phyloP scores from a whole-genome alignment of 2,797 vertebrate genomes.

The Anolis apletophallus region DNA sequence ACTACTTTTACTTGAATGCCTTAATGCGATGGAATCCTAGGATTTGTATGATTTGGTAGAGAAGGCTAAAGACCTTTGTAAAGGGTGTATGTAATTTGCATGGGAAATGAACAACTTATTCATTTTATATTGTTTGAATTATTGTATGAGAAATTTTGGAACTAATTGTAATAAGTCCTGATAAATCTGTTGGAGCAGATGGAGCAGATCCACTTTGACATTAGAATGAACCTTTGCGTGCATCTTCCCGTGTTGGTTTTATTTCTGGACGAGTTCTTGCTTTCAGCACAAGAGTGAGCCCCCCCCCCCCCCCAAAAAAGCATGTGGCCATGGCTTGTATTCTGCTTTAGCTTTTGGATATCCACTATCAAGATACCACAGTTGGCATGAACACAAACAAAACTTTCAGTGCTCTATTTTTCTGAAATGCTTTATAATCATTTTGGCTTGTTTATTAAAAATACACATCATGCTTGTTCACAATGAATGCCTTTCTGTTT shows the following conservation, averaged over 20 bases:
- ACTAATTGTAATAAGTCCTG: neutral
- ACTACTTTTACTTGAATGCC: too few relatives aligned
- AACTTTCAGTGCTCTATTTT: neutral
- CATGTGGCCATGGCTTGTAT: neutral
- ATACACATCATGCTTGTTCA: neutral
- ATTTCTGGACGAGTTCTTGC: neutral
- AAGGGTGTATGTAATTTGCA: too few relatives aligned
- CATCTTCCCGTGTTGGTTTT: neutral
- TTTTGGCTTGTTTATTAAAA: neutral
- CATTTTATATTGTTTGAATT: slow-evolving; percentile 8
- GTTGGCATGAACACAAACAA: neutral
- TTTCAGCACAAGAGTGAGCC: neutral
- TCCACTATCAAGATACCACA: neutral
- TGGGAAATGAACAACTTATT: neutral
- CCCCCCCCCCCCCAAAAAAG: too few relatives aligned
- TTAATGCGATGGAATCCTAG: too few relatives aligned
- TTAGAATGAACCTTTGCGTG: neutral
- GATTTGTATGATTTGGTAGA: too few relatives aligned
- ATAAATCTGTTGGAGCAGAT: neutral
- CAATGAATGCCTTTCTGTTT: too few relatives aligned
- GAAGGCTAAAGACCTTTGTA: too few relatives aligned
- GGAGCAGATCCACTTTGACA: neutral
- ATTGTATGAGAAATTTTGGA: neutral
- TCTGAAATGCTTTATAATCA: too few relatives aligned
- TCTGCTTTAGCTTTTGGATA: neutral